Conservation (phyloP, 2,797 vertebrate species). For the Sandelia bainsii region DNA sequence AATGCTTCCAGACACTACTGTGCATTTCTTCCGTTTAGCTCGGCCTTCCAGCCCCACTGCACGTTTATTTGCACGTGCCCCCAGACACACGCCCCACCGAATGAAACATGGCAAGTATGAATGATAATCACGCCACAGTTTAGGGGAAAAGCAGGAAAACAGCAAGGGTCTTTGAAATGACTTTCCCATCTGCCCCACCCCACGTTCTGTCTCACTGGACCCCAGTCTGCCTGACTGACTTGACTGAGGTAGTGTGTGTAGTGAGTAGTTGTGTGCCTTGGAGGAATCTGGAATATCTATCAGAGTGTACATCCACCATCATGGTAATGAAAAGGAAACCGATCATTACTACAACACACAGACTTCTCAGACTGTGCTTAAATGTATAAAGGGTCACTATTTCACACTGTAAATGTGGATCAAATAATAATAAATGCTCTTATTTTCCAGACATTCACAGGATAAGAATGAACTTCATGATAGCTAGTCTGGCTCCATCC, state of each 20-base stretch:
- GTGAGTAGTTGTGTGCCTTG: background rate
- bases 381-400: background rate
- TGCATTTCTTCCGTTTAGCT: constrained; percentile 71
- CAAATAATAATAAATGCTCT: no score
- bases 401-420: background rate
- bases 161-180: constrained; percentile 59
- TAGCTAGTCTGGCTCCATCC: no score
- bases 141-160: constrained; percentile 57
- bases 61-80: constrained; percentile 75
- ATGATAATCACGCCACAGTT: constrained; percentile 54
- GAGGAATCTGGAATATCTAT: constrained; percentile 67
- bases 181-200: constrained; percentile 70
- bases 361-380: constrained; percentile 5
- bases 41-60: constrained; percentile 55
- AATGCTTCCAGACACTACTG: constrained; percentile 65
- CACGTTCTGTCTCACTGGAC: constrained; percentile 33
- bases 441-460: background rate
- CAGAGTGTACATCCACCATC: constrained; percentile 24
- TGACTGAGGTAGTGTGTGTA: constrained; percentile 15
- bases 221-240: constrained; percentile 19
- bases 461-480: no score
- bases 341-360: constrained; percentile 2
- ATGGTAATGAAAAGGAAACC: constrained; percentile 22
- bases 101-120: constrained; percentile 41
- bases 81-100: constrained; percentile 19